A percentile compares a stretch with the other conserved stretches of the same genome.
phyloP scores from a whole-genome alignment of 2,797 vertebrate genomes.

The Alosa sapidissima region DNA sequence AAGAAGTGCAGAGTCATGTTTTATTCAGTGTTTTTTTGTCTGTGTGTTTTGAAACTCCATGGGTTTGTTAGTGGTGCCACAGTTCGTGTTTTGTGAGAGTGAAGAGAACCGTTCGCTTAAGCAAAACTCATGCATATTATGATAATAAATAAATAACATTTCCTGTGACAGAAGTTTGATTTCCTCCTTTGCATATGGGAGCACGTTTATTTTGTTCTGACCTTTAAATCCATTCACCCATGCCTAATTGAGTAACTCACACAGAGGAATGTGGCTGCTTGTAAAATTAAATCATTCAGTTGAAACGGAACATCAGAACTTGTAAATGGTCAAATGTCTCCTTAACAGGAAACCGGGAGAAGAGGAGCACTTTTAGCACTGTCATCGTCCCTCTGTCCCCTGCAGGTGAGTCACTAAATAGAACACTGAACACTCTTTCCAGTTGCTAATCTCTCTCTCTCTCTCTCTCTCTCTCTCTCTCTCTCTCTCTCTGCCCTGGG shows the following conservation, averaged over 20 bases:
- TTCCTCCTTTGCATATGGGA: neutral
- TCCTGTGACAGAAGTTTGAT: neutral
- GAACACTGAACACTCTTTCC: constrained; percentile 1
- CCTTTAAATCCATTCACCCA: neutral
- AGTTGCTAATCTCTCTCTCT: constrained; percentile 12
- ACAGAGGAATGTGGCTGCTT: constrained; percentile 12
- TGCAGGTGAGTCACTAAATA: neutral
- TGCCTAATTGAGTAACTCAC: neutral
- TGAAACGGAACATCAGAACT: neutral
- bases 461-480: neutral
- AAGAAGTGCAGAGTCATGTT: neutral
- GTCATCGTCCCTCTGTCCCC: neutral
- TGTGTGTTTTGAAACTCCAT: too few species aligned
- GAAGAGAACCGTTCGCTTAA: too few species aligned
- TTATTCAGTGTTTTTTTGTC: neutral
- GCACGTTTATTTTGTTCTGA: neutral
- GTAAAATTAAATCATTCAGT: neutral
- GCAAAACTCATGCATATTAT: neutral
- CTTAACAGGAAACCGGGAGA: neutral
- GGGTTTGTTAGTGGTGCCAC: too few species aligned
- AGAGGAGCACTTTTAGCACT: neutral
- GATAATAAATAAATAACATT: neutral
- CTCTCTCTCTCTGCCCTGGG: neutral
- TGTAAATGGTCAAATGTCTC: neutral
- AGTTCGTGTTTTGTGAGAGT: too few species aligned